Conservation (phyloP, 1,140 invertebrate genomes). For the Akabosia matsudoensis region DNA sequence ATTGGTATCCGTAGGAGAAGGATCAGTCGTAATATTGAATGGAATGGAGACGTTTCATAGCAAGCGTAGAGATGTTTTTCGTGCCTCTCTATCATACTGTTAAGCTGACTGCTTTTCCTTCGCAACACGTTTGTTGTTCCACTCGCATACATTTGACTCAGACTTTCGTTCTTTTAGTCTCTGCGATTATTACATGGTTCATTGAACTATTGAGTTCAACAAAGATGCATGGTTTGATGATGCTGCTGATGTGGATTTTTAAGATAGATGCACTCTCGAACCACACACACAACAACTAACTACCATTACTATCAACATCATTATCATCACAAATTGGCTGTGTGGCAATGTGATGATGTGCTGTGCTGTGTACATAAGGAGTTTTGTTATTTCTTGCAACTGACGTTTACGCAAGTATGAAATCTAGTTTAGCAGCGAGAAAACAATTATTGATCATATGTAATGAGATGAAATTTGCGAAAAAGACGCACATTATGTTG, state of each 20-base stretch:
- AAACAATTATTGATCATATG: too few species aligned
- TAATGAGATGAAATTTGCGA: too few species aligned
- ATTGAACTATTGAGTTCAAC: conserved; percentile 39
- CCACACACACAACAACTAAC: too few species aligned
- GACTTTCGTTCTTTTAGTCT: conserved; percentile 23
- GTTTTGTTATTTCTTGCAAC: too few species aligned
- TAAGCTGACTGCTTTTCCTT: conserved; percentile 2
- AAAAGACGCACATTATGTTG: too few species aligned
- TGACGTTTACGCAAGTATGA: too few species aligned
- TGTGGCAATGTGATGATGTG: background rate
- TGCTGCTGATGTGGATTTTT: conserved; percentile 40
- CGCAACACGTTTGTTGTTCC: background rate
- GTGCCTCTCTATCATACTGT: background rate
- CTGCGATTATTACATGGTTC: conserved; percentile 32
- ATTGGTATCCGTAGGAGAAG: background rate
- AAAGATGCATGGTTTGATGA: conserved; percentile 31
- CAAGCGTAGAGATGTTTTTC: background rate
- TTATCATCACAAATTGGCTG: background rate
- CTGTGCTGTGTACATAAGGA: background rate
- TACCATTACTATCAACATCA: background rate
- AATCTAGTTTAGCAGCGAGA: too few species aligned
- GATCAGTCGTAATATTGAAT: background rate
- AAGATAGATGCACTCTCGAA: background rate
- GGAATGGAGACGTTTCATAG: background rate
- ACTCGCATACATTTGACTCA: conserved; percentile 18